Percentiles rank a stretch among this genome's conserved stretches.
Evolutionary conservation across 1,140 invertebrate species (phyloP).

Genomic region (Aphidius gifuensis): DNA sequence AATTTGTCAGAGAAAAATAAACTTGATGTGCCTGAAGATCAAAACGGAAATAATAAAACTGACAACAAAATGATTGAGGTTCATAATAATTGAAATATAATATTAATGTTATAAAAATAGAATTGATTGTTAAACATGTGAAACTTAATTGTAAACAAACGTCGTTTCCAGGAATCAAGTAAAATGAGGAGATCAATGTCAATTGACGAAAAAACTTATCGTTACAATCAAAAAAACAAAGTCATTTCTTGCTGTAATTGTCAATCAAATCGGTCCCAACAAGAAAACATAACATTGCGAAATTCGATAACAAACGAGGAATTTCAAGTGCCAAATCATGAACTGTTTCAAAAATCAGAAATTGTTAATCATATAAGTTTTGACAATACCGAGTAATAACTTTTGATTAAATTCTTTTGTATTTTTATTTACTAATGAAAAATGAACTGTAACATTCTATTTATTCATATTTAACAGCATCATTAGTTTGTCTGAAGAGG

Average conservation of each 20-base stretch:
- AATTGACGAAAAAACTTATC: constrained; percentile 30
- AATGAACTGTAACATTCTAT: background rate
- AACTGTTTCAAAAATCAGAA: constrained; percentile 35
- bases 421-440: background rate
- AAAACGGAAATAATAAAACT: too few relatives aligned
- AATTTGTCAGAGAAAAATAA: too few relatives aligned
- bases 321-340: constrained; percentile 21
- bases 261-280: too few relatives aligned
- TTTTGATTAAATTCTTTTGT: background rate
- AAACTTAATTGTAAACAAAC: too few relatives aligned
- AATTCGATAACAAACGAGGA: too few relatives aligned
- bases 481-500: constrained; percentile 34
- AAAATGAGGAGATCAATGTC: constrained; percentile 37
- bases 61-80: too few relatives aligned
- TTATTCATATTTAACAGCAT: constrained; percentile 30
- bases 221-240: constrained; percentile 1
- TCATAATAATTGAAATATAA: too few relatives aligned
- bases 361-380: constrained; percentile 35
- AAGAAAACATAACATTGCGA: too few relatives aligned
- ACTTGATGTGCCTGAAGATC: too few relatives aligned
- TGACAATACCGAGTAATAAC: constrained; percentile 33
- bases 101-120: too few relatives aligned
- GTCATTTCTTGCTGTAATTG: too few relatives aligned
- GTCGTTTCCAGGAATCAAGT: constrained; percentile 7
- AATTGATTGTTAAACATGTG: too few relatives aligned